Evolutionary conservation across 2,797 vertebrate species (phyloP), one percentile per base, ranked within the genome.

Genomic region (Neosalanx taihuensis): DNA sequence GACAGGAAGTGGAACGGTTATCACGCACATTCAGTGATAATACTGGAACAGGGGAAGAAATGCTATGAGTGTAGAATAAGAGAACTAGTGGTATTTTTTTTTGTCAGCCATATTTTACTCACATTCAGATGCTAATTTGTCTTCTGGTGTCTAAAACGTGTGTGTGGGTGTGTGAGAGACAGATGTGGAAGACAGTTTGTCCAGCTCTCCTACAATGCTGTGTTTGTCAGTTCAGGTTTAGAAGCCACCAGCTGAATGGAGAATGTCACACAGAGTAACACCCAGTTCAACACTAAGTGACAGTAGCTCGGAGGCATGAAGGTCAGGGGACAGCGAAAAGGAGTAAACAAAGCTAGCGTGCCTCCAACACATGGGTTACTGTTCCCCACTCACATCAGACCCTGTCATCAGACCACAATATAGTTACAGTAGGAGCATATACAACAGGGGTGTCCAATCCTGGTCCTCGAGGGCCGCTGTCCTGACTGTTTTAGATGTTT

Each of bases 1-100:
- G 77, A 73, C 74, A 73, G 30, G 72, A 81, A 80, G 80, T 73
- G 73, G 83, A 75, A 59, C 29, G 51, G 49, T 49, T 49, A 29
- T 26, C 69, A 13, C 9, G 29, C 41, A 2, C 41, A 3, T 46
- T 46, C 41, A 46, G 41, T 46, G 41, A 46, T 46, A 46, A 46
- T 13, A 10, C 10, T 12, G 1, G 9, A 12, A 41, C 37, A 46
- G 2, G 0, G 41, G 12, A 46, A 46, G 41, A 46, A 12, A 46
- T 66, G 35, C 4, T 66, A 66, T 82, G 78, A 67, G 67, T 74
- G 64, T 76, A 59, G 49, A 64, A 76, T 81, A 78, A 49, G 74
- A 75, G 84, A 83, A 83, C 20, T 2, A 13, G 33, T 35, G 72
- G 73, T 63, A 1, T 6, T 7, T 58, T 58, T 7, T 5, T 46